Conservation (phyloP, 53 echinoderm and acorn worm genomes). For the Astropecten irregularis region DNA sequence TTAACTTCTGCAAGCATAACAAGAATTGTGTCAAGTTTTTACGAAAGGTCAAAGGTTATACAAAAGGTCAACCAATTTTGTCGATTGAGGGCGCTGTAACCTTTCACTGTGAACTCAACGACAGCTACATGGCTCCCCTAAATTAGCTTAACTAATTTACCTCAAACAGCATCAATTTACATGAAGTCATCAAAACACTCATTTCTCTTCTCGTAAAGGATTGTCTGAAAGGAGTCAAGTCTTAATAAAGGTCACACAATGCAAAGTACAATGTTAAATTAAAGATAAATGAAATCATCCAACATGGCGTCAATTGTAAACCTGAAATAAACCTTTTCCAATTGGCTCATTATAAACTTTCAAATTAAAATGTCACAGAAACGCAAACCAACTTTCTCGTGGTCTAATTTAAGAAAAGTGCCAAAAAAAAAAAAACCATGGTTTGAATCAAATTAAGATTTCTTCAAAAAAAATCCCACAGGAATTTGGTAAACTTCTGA, state of each 20-base stretch:
- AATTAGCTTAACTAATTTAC: conserved; percentile 2
- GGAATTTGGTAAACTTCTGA: too few relatives aligned
- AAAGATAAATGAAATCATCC: too few relatives aligned
- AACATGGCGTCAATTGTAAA: background rate
- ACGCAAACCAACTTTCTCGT: background rate
- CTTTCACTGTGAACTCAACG: too few relatives aligned
- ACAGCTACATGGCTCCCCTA: too few relatives aligned
- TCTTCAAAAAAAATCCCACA: too few relatives aligned
- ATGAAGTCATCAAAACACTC: background rate
- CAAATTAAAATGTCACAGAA: background rate
- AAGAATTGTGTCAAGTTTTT: too few relatives aligned
- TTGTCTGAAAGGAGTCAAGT: background rate
- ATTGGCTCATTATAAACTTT: background rate
- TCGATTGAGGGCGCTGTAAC: too few relatives aligned
- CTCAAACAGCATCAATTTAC: background rate
- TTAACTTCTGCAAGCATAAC: too few relatives aligned
- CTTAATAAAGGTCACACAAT: too few relatives aligned
- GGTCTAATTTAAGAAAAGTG: background rate
- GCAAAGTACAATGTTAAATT: too few relatives aligned
- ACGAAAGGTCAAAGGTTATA: too few relatives aligned
- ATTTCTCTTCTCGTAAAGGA: background rate
- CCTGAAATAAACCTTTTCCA: background rate
- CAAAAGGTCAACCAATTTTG: too few relatives aligned
- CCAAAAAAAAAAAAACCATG: background rate
- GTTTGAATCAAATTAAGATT: background rate